Evolutionary conservation across 2,888 invertebrate genomes (phyloP).

Genomic region (Sipunculus nudus): DNA sequence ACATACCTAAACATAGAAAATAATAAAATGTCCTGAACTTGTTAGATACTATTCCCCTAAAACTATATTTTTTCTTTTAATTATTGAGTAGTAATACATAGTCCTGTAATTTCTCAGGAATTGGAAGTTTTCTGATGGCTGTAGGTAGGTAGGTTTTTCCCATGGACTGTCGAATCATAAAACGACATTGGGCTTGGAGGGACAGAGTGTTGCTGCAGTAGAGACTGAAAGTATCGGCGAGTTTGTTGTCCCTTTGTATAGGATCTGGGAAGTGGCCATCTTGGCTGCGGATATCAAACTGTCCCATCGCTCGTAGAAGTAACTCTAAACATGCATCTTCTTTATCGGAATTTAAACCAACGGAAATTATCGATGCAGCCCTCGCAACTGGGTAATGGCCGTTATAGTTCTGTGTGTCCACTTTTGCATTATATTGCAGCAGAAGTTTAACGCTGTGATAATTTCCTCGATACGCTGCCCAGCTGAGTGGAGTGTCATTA

Average conservation of each 20-base stretch:
- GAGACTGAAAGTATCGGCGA: constrained; percentile 48
- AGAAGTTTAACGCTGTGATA: constrained; percentile 51
- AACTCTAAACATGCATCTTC: constrained; percentile 59
- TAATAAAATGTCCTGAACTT: too few species aligned
- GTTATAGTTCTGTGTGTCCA: constrained; percentile 48
- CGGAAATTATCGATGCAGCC: constrained; percentile 50
- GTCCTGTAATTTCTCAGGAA: constrained; percentile 52
- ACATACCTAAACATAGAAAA: too few species aligned
- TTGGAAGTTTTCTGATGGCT: constrained; percentile 51
- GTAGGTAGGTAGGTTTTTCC: constrained; percentile 54
- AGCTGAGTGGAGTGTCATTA: constrained; percentile 59
- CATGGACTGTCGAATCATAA: constrained; percentile 48
- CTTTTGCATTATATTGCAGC: constrained; percentile 59
- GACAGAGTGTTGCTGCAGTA: constrained; percentile 46
- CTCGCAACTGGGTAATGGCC: constrained; percentile 54
- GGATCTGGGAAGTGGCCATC: constrained; percentile 45
- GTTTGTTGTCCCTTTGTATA: constrained; percentile 50
- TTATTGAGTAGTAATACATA: constrained; percentile 46
- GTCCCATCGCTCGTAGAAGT: constrained; percentile 55
- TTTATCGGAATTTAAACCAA: constrained; percentile 53
- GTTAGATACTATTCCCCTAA: too few species aligned
- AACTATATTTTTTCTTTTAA: too few species aligned
- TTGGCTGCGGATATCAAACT: constrained; percentile 49
- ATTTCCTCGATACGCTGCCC: constrained; percentile 62
- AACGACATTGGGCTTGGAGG: constrained; percentile 52